These are phyloP conservation scores for Leistus spinibarbis DNA, from an alignment of 2,888 invertebrate species.

Conservation along the genomic window DNA sequence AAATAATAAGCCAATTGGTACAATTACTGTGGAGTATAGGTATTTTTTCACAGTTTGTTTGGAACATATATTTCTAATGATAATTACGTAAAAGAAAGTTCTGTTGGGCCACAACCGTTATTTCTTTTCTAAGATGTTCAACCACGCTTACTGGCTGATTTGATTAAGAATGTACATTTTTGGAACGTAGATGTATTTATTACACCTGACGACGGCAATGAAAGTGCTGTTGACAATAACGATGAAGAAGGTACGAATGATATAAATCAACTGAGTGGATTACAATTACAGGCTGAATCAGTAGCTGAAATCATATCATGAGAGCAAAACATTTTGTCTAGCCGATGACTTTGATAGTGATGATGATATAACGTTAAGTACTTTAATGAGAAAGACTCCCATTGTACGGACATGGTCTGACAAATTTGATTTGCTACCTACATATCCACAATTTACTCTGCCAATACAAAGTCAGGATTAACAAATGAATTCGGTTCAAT, in stretches of 20 bases:
- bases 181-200: slow-evolving; percentile 42
- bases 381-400: background rate
- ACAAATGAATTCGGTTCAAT: too few species aligned
- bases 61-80: too few species aligned
- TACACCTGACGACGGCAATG: slow-evolving; percentile 41
- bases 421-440: too few species aligned
- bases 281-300: slow-evolving; percentile 16
- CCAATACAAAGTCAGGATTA: too few species aligned
- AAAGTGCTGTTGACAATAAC: slow-evolving; percentile 13
- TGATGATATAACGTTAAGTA: slow-evolving; percentile 14
- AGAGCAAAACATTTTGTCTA: slow-evolving; percentile 7
- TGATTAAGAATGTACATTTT: slow-evolving; percentile 43
- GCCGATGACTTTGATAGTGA: slow-evolving; percentile 15
- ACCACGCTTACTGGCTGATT: slow-evolving; percentile 39
- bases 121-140: slow-evolving; percentile 20
- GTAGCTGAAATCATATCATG: slow-evolving; percentile 10
- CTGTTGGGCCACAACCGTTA: too few species aligned
- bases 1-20: too few species aligned
- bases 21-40: too few species aligned
- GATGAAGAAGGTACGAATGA: slow-evolving; percentile 9
- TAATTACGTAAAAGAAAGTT: too few species aligned
- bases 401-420: too few species aligned
- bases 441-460: too few species aligned
- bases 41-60: too few species aligned
- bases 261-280: slow-evolving; percentile 18